These are phyloP conservation scores for Malurus splendens DNA, from an alignment of 2,797 vertebrate genomes.

Conservation along the genomic window DNA sequence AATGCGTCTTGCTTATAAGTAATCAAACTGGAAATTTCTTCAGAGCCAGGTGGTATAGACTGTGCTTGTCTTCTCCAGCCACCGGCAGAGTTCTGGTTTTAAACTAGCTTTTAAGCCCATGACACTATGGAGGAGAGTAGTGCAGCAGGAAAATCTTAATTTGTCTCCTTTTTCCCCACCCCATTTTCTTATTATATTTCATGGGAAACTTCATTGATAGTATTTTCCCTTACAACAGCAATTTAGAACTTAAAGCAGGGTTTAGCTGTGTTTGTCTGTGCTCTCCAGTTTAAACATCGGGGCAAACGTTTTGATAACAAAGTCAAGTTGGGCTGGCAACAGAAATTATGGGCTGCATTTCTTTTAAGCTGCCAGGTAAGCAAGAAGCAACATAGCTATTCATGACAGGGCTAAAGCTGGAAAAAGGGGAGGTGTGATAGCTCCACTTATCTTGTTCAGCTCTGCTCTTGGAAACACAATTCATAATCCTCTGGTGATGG, in stretches of 20 bases:
- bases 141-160: neutral
- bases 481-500: neutral
- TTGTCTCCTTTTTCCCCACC: neutral
- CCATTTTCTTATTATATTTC: neutral
- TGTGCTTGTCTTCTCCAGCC: neutral
- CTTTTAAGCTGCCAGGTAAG: neutral
- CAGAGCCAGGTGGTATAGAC: neutral
- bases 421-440: neutral
- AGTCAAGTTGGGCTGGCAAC: neutral
- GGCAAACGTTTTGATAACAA: rapidly evolving
- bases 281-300: neutral
- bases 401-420: neutral
- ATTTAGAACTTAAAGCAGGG: neutral
- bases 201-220: neutral
- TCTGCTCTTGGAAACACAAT: neutral
- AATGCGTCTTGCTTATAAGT: constrained; percentile 32
- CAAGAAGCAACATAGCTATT: neutral
- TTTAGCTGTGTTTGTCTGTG: neutral
- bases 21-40: constrained; percentile 45
- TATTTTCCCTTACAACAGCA: neutral
- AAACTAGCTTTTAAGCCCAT: neutral
- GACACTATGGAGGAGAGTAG: neutral
- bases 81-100: neutral
- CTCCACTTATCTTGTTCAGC: neutral
- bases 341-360: neutral